A percentile compares a stretch with the other conserved stretches of the same genome.
These are phyloP conservation scores for Cottoperca gobio DNA, from an alignment of 2,797 vertebrate genomes.

Conservation along the genomic window DNA sequence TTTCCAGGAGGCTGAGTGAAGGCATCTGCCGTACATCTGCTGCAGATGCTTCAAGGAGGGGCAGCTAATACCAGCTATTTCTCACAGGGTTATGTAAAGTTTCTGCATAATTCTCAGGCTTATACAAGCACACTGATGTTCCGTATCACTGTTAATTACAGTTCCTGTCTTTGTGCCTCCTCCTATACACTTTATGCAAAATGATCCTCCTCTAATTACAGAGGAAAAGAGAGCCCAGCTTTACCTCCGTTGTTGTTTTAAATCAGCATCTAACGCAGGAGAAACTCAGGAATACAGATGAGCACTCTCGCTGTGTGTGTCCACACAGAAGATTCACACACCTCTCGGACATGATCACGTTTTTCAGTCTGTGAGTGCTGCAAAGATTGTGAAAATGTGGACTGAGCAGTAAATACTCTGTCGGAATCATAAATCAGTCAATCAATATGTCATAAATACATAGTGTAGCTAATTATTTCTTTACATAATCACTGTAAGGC, in stretches of 20 bases:
- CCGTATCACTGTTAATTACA: not conserved
- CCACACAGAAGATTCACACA: not conserved
- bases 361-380: slow-evolving; percentile 5
- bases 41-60: slow-evolving; percentile 57
- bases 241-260: slow-evolving; percentile 43
- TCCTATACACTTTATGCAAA: slow-evolving; percentile 44
- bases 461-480: slow-evolving; percentile 6
- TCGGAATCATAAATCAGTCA: slow-evolving; percentile 16
- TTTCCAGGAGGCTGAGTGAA: slow-evolving; percentile 68
- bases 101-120: slow-evolving; percentile 47
- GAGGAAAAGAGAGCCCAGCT: slow-evolving; percentile 20
- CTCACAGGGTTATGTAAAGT: slow-evolving; percentile 38
- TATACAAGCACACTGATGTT: slow-evolving; percentile 29
- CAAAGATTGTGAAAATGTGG: slow-evolving; percentile 17
- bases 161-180: not conserved
- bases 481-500: slow-evolving; percentile 4
- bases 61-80: slow-evolving; percentile 55
- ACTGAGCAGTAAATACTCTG: slow-evolving; percentile 25
- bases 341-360: not conserved
- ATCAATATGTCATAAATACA: slow-evolving; percentile 4
- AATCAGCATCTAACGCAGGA: slow-evolving; percentile 9
- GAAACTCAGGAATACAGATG: slow-evolving; percentile 69
- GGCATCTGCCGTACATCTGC: slow-evolving; percentile 56
- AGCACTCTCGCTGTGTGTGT: slow-evolving; percentile 24
- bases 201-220: slow-evolving; percentile 13